A percentile compares a stretch with the other conserved stretches of the same genome.
Conservation (phyloP, 2,888 invertebrate species). For the Bombylius major region DNA sequence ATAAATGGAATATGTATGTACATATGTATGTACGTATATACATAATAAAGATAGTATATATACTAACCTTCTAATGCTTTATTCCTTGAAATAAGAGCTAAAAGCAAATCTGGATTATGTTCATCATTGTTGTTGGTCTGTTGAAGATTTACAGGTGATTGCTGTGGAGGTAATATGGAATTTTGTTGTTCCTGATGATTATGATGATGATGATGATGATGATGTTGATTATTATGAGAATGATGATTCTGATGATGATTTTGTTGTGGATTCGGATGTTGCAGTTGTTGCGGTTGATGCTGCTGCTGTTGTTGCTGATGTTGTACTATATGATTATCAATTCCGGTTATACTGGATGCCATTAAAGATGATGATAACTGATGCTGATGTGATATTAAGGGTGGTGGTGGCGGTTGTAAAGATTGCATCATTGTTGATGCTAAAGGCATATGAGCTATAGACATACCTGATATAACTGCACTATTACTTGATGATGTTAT, state of each 20-base stretch:
- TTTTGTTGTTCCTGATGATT: slow-evolving; percentile 10
- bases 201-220: slow-evolving; percentile 14
- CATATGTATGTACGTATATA: too few species aligned
- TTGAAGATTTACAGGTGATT: slow-evolving; percentile 13
- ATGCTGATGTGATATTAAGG: slow-evolving; percentile 17
- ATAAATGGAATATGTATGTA: too few species aligned
- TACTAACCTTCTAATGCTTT: slow-evolving; percentile 77
- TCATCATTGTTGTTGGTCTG: slow-evolving; percentile 28
- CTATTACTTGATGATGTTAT: slow-evolving; percentile 14
- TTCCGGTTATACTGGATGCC: slow-evolving; percentile 8
- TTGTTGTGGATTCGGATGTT: slow-evolving; percentile 21
- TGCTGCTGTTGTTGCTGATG: slow-evolving; percentile 4
- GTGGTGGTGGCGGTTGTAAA: slow-evolving; percentile 27
- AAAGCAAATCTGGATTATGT: slow-evolving; percentile 72
- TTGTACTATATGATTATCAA: slow-evolving; percentile 10
- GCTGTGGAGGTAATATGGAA: slow-evolving; percentile 13
- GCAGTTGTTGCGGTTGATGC: slow-evolving; percentile 3
- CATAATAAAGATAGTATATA: neutral
- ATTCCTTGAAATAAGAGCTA: slow-evolving; percentile 73
- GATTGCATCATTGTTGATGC: slow-evolving; percentile 32
- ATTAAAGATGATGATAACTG: slow-evolving; percentile 10
- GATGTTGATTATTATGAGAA: slow-evolving; percentile 14
- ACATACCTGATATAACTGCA: slow-evolving; percentile 9
- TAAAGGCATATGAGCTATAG: slow-evolving; percentile 15
- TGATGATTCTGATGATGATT: slow-evolving; percentile 9